Evolutionary conservation across 1,140 invertebrate species (phyloP), one percentile per base, ranked within the genome.

Genomic region (Diorhabda elongata): DNA sequence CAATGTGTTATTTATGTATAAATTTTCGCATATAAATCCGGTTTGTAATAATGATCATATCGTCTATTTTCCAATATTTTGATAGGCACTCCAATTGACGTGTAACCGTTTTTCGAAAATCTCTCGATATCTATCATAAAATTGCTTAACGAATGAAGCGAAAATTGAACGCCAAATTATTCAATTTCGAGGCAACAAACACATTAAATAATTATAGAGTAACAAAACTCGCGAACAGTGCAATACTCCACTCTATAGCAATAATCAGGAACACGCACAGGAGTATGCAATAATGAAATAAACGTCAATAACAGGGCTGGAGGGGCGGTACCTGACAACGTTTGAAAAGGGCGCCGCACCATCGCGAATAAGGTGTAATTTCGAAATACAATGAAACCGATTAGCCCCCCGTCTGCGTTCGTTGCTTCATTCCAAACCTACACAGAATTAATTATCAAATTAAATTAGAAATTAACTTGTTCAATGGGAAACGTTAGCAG

Each of bases 381-480:
- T 70, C 72, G 70, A 58, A 56, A 58, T 65, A 79, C 76, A 79
- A 79, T 79, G 67, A 71, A 77, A 75, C 61, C 77, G 77, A 79
- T 79, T 79, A 79, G 77, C 77, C 72, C 75, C 76, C 73, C 74
- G 74, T 70, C 75, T 66, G 74, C 66, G 64, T 58, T 69, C 72
- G 70, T 73, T 52, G 47, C 47, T 52, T 52, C 47, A 52, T n/a
- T 52, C 47, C 47, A 6, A 52, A 52, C 47, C 47, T 52, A 52
- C 47, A 74, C 74, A 81, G 81, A 82, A 82, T 85, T 84, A 85
- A 84, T 84, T 84, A 85, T 83, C 83, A 83, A 84, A 84, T 84
- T 85, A 84, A 85, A 85, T 84, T 84, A 83, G 82, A 84, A 84
- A 84, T 84, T 84, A 84, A 84, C 83, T 83, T 81, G 83, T 84